Evolutionary conservation across 2,888 invertebrate genomes (phyloP), one percentile per base, ranked within the genome.

Genomic region (Lasioglossum marginatum): DNA sequence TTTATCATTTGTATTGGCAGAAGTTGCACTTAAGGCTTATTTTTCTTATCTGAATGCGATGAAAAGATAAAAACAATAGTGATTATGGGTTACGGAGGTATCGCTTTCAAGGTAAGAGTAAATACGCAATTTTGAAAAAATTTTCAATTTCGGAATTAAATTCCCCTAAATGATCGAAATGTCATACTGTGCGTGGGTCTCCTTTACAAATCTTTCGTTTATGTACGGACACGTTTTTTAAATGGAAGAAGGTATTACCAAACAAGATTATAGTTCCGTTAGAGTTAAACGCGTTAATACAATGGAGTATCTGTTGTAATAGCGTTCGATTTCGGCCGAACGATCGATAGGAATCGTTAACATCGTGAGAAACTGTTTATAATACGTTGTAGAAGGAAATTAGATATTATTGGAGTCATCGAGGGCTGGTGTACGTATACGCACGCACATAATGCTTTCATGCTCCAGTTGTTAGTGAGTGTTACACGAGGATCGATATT

Each of bases 391-490:
- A 80, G 83, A 79, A 89, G 89, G 89, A 89, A 89, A 89, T 89
- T 86, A 82, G 85, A 87, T 82, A 85, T 88, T 83, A 85, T 73
- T 85, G 80, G 71, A 85, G 85, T 78, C 52, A 85, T 85, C 81
- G 82, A 43, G n/a, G 45, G 31, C 71, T 31, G 71, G 73, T 68
- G 68, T 52, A 78, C 72, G 70, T 82, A 79, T 63, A 85, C 37
- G 52, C 75, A 73, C 78, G 77, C 77, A 87, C 80, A 85, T 86
- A 86, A 83, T 86, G 83, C 81, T 81, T 88, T 89, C 88, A 90
- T 90, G 90, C 90, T 90, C 90, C 87, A 90, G 87, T 90, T 90
- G 89, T 82, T 88, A 86, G 88, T 85, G 89, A 86, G 90, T 75
- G 88, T 90, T 90, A 83, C 85, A 88, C 88, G 83, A 83, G 88